phyloP scores from a whole-genome alignment of 2,797 vertebrate species.

The Gymnoscopelus microlampas region DNA sequence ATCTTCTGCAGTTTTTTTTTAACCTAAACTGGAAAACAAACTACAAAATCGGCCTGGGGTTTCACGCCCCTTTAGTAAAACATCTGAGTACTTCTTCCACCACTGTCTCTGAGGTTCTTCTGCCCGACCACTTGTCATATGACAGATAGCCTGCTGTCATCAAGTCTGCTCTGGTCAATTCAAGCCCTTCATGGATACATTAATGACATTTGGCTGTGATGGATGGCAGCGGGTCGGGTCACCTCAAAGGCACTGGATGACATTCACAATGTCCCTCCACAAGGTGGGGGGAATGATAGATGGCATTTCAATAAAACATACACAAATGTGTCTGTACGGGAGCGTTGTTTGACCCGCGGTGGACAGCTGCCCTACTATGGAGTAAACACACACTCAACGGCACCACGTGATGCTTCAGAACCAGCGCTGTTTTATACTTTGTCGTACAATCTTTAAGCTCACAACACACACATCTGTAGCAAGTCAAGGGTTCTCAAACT shows the following conservation, averaged over 20 bases:
- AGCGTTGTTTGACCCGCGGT: constrained; percentile 49
- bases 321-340: constrained; percentile 60
- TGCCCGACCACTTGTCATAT: constrained; percentile 21
- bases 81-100: not conserved
- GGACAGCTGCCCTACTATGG: constrained; percentile 46
- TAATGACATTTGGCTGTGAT: constrained; percentile 66
- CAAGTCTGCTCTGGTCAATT: constrained; percentile 47
- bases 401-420: constrained; percentile 9
- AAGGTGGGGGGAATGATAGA: constrained; percentile 67
- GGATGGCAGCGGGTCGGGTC: constrained; percentile 69
- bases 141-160: constrained; percentile 44
- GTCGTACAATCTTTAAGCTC: too few relatives aligned
- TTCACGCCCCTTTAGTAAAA: too few relatives aligned
- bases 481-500: too few relatives aligned
- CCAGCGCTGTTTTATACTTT: too few relatives aligned
- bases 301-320: constrained; percentile 72
- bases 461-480: too few relatives aligned
- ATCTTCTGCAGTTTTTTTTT: too few relatives aligned
- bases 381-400: constrained; percentile 17
- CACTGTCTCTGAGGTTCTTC: constrained; percentile 21
- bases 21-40: too few relatives aligned
- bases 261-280: constrained; percentile 67
- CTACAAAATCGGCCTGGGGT: too few relatives aligned
- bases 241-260: constrained; percentile 66
- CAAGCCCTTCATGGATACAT: constrained; percentile 33